phyloP scores from a whole-genome alignment of 2,113 vertebrate species.

The Syrmaticus mikado region DNA sequence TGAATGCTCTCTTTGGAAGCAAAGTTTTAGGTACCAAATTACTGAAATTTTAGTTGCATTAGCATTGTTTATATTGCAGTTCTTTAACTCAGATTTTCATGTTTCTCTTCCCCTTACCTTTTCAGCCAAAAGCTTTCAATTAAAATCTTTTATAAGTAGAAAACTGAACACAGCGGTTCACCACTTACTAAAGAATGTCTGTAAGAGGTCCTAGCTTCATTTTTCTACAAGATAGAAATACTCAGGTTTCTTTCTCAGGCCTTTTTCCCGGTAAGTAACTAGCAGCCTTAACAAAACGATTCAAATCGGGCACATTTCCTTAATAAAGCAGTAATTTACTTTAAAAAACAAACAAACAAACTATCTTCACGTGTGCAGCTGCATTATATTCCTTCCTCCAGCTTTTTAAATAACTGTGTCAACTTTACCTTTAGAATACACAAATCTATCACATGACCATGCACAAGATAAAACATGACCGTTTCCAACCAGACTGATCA shows the following conservation, averaged over 20 bases:
- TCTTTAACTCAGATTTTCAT: neutral
- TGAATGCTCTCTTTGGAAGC: neutral
- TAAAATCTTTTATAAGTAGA: neutral
- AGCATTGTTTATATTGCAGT: neutral
- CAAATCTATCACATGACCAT: neutral
- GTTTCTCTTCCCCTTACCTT: neutral
- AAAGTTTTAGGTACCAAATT: neutral
- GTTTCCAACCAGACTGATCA: neutral
- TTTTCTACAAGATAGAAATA: neutral
- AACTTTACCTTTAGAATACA: neutral
- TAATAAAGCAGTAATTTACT: neutral
- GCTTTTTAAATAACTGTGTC: neutral
- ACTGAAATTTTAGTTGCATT: neutral
- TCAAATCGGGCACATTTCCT: neutral
- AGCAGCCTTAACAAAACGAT: neutral
- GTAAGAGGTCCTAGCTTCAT: neutral
- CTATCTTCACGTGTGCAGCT: neutral
- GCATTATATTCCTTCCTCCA: neutral
- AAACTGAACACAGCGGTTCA: neutral
- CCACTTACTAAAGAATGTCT: neutral
- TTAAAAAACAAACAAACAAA: too few relatives aligned
- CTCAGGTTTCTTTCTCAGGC: neutral
- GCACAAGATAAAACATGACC: rapidly evolving
- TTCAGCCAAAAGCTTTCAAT: neutral
- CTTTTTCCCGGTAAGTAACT: neutral